A percentile compares a stretch with the other conserved stretches of the same genome.
Conservation (phyloP, 1,140 invertebrate species). For the Rhizoglyphus robini region DNA sequence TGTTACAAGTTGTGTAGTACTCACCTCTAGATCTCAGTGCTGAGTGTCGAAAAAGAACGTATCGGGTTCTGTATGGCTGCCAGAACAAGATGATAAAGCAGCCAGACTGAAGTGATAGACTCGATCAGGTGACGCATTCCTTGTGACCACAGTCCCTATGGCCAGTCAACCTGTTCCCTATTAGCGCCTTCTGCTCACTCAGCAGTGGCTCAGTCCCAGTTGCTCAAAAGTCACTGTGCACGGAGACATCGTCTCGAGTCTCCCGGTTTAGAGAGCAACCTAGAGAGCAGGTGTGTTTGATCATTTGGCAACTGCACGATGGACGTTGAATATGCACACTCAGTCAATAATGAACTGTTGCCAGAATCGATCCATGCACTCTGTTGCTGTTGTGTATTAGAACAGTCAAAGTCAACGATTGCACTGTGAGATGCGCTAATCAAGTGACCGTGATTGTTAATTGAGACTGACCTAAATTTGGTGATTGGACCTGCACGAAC, state of each 20-base stretch:
- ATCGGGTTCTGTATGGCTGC: no score
- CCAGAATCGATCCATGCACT: no score
- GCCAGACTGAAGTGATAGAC: background rate
- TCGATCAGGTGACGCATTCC: no score
- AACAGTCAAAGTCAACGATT: no score
- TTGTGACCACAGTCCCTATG: no score
- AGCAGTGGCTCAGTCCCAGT: no score
- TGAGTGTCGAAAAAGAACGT: background rate
- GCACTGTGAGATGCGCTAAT: constrained; percentile 13
- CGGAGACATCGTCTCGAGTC: no score
- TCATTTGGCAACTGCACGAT: no score
- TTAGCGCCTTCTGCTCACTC: no score
- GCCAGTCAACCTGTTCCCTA: background rate
- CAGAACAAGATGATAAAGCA: no score
- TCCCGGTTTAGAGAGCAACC: background rate
- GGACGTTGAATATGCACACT: background rate
- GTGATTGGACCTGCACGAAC: background rate
- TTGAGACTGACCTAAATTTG: background rate
- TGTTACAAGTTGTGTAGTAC: background rate
- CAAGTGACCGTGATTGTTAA: constrained; percentile 1
- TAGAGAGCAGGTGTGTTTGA: background rate
- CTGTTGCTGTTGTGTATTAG: no score
- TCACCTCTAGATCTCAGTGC: no score
- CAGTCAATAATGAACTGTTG: background rate
- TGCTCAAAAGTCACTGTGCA: background rate